phyloP scores from a whole-genome alignment of 2,797 vertebrate genomes.

The Lepidocolaptes lacrymiger region DNA sequence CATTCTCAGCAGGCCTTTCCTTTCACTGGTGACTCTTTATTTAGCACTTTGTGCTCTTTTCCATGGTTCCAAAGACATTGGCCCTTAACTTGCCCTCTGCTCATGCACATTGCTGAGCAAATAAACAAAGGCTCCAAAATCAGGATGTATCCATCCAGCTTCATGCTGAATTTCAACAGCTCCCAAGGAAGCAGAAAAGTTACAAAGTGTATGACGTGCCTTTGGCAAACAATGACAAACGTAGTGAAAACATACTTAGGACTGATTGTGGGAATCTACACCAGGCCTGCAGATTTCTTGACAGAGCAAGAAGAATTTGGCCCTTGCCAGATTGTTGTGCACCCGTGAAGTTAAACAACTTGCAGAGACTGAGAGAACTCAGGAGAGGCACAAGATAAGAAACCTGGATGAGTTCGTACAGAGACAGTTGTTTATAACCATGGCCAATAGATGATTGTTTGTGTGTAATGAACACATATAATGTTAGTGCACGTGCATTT shows the following conservation, averaged over 20 bases:
- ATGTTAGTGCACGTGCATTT: too few relatives aligned
- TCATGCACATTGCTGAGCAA: background rate
- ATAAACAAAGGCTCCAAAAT: conserved; percentile 8
- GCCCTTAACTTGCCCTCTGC: background rate
- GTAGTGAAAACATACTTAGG: background rate
- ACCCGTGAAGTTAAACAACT: too few relatives aligned
- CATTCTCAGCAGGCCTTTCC: background rate
- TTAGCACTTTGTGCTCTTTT: background rate
- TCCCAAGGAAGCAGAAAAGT: background rate
- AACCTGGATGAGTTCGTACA: too few relatives aligned
- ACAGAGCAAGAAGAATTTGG: too few relatives aligned
- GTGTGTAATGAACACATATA: too few relatives aligned
- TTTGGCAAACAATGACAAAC: background rate
- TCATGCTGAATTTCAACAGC: background rate
- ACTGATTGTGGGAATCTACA: too few relatives aligned
- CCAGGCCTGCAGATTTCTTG: too few relatives aligned
- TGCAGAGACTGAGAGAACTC: too few relatives aligned
- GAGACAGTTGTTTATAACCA: too few relatives aligned
- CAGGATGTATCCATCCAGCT: background rate
- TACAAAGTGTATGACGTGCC: background rate
- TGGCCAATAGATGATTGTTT: too few relatives aligned
- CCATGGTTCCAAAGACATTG: background rate
- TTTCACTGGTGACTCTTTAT: background rate
- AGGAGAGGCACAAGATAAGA: too few relatives aligned
- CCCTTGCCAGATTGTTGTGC: too few relatives aligned